Percentiles rank a stretch among this genome's conserved stretches.
These are phyloP conservation scores for Sarcophaga rosellei DNA, from an alignment of 2,888 invertebrate genomes.

Conservation along the genomic window DNA sequence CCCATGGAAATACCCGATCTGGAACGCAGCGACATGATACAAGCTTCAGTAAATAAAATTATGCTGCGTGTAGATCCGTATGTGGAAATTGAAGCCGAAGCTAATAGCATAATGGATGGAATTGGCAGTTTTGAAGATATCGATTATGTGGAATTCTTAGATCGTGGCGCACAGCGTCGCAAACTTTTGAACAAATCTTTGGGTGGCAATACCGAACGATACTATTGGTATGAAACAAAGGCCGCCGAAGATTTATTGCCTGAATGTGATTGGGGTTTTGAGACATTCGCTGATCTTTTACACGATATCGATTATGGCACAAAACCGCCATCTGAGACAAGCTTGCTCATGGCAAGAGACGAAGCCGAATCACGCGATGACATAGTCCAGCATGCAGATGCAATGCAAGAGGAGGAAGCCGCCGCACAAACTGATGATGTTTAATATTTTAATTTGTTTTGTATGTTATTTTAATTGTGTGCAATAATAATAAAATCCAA, in stretches of 20 bases:
- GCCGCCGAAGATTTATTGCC: slow-evolving; percentile 68
- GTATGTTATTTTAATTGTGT: no score
- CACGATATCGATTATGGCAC: slow-evolving; percentile 43
- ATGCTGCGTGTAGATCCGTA: slow-evolving; percentile 72
- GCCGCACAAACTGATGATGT: neutral
- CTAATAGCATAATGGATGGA: slow-evolving; percentile 69
- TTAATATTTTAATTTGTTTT: no score
- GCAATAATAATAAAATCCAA: no score
- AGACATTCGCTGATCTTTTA: slow-evolving; percentile 59
- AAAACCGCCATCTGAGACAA: slow-evolving; percentile 29
- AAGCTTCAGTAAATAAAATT: slow-evolving; percentile 72
- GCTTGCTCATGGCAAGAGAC: neutral
- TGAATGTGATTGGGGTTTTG: slow-evolving; percentile 76
- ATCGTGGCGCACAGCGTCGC: slow-evolving; percentile 77
- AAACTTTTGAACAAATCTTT: slow-evolving; percentile 76
- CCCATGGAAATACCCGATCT: slow-evolving; percentile 81
- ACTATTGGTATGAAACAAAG: slow-evolving; percentile 74
- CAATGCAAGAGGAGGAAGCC: neutral
- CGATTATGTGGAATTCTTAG: slow-evolving; percentile 77
- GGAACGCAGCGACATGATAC: slow-evolving; percentile 77
- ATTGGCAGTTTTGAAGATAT: slow-evolving; percentile 73
- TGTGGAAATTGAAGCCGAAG: slow-evolving; percentile 70
- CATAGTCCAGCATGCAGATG: slow-evolving; percentile 10
- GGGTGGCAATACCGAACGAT: slow-evolving; percentile 77
- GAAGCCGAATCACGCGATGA: slow-evolving; percentile 20